Conservation (phyloP, 2,113 vertebrate genomes). For the Cochlearius cochlearius region DNA sequence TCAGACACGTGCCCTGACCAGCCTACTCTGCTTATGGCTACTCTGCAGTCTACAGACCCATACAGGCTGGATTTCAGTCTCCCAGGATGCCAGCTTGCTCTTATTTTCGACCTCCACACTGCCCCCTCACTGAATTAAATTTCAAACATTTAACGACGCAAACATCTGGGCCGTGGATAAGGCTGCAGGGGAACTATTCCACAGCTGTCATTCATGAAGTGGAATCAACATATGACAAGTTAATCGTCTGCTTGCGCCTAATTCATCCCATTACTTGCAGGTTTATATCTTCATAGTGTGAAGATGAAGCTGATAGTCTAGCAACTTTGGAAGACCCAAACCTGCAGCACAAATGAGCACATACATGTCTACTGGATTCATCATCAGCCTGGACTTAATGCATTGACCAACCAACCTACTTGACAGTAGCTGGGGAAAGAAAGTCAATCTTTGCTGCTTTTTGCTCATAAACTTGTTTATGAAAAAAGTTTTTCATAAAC, state of each 20-base stretch:
- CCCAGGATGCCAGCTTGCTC: neutral
- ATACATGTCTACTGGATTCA: neutral
- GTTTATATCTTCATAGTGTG: neutral
- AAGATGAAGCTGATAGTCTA: neutral
- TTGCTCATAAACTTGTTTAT: neutral
- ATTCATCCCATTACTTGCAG: neutral
- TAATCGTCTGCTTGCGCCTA: neutral
- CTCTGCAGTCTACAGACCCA: neutral
- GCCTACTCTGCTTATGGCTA: neutral
- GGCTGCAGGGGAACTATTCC: neutral
- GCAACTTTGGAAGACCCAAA: neutral
- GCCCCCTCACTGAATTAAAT: neutral
- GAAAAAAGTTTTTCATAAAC: neutral
- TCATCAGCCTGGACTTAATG: neutral
- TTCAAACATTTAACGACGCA: neutral
- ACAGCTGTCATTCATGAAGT: neutral
- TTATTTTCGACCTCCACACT: neutral
- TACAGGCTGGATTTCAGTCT: neutral
- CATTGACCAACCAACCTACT: neutral
- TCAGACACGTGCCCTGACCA: neutral
- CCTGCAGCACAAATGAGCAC: fast-evolving
- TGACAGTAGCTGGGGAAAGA: neutral
- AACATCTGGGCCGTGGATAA: neutral
- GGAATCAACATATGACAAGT: neutral
- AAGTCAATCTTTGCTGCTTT: neutral